phyloP scores from a whole-genome alignment of 2,888 invertebrate species.

The Sinhomidia bicolor region DNA sequence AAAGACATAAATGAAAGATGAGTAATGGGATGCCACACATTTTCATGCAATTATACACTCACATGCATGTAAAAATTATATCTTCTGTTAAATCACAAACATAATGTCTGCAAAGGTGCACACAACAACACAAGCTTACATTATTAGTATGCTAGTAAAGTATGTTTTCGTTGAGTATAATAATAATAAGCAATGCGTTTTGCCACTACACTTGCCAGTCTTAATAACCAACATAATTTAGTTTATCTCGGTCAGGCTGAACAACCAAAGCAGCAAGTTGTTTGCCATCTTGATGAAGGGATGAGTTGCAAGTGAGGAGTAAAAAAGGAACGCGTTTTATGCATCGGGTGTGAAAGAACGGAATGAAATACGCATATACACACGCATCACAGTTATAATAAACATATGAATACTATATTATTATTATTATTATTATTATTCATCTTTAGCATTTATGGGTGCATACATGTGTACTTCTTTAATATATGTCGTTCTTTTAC shows the following conservation, averaged over 20 bases:
- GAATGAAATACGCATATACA: slow-evolving; percentile 11
- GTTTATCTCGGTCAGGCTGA: slow-evolving; percentile 53
- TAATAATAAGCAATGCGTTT: slow-evolving; percentile 12
- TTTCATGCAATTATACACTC: slow-evolving; percentile 30
- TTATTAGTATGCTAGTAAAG: too few species aligned
- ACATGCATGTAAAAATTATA: not conserved
- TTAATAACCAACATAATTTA: slow-evolving; percentile 61
- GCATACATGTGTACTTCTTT: not conserved
- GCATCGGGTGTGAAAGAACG: not conserved
- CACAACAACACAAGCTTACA: too few species aligned
- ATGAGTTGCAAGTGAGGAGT: not conserved
- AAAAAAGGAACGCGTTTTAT: slow-evolving; percentile 5
- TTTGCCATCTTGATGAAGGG: not conserved
- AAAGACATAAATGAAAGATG: slow-evolving; percentile 22
- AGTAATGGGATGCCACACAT: slow-evolving; percentile 24
- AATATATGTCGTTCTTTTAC: not conserved
- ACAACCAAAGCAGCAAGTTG: not conserved
- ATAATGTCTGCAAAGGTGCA: not conserved
- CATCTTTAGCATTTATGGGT: not conserved
- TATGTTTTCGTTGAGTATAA: not conserved
- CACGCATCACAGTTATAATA: not conserved
- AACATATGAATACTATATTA: not conserved
- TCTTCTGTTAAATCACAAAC: not conserved
- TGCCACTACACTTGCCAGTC: slow-evolving; percentile 28
- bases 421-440: not conserved